Conservation (phyloP, 2,797 vertebrate genomes). For the Syngnathus acus region DNA sequence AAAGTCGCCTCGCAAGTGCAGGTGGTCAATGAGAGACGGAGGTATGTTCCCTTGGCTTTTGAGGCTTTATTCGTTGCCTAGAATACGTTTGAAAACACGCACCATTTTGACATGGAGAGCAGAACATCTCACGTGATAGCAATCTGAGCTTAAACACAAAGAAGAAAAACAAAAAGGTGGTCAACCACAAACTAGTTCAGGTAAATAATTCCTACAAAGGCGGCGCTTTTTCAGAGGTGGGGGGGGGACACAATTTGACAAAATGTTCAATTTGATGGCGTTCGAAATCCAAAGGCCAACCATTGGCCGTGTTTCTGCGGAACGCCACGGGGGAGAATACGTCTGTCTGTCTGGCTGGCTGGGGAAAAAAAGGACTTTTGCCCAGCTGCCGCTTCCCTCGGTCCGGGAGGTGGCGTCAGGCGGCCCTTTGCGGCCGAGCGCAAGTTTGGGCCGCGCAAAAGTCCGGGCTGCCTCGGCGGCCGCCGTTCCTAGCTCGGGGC, state of each 20-base stretch:
- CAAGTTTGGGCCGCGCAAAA: conserved; percentile 23
- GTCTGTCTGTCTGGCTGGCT: conserved; percentile 13
- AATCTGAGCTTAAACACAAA: conserved; percentile 58
- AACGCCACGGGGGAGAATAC: conserved; percentile 54
- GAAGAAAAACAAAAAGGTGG: conserved; percentile 52
- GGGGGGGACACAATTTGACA: neutral
- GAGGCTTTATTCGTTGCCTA: conserved; percentile 76
- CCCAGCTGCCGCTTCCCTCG: conserved; percentile 1
- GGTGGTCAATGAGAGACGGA: neutral
- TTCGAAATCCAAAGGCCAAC: conserved; percentile 16
- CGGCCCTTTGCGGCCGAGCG: neutral
- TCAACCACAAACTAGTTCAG: conserved; percentile 54
- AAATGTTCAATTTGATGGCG: conserved; percentile 12
- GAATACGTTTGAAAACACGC: conserved; percentile 81
- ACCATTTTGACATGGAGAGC: conserved; percentile 70
- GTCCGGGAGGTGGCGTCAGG: no score
- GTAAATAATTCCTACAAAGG: conserved; percentile 46
- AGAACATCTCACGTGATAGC: conserved; percentile 72
- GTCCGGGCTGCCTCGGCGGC: conserved; percentile 40
- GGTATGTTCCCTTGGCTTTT: conserved; percentile 40
- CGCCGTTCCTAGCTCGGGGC: conserved; percentile 9
- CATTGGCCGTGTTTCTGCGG: conserved; percentile 29
- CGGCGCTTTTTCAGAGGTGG: conserved; percentile 31
- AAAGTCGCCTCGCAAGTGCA: no score
- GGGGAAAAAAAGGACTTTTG: conserved; percentile 11